A percentile compares a stretch with the other conserved stretches of the same genome.
These are phyloP conservation scores for Luperina testacea DNA, from an alignment of 2,888 invertebrate genomes.

Conservation along the genomic window DNA sequence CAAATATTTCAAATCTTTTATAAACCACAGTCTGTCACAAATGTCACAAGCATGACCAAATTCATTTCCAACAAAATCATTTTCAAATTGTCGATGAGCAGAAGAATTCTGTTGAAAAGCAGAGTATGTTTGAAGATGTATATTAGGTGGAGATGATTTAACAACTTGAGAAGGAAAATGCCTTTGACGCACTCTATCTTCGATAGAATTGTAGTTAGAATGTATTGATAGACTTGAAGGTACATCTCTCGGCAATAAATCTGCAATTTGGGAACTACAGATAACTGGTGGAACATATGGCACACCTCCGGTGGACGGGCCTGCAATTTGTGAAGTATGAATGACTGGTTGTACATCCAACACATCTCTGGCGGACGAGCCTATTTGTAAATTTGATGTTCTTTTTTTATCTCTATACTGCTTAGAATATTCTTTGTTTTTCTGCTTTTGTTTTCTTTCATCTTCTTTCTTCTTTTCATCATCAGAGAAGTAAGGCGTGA, in stretches of 20 bases:
- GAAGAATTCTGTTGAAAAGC: conserved; percentile 37
- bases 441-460: conserved; percentile 27
- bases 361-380: conserved; percentile 7
- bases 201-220: conserved; percentile 8
- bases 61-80: too few relatives aligned
- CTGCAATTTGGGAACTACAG: conserved; percentile 8
- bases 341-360: conserved; percentile 9
- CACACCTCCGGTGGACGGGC: conserved; percentile 8
- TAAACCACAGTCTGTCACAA: too few relatives aligned
- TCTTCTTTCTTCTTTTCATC: conserved; percentile 23
- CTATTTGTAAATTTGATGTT: conserved; percentile 38
- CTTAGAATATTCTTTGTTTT: conserved; percentile 39
- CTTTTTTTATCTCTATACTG: conserved; percentile 41
- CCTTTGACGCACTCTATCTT: conserved; percentile 10
- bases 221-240: conserved; percentile 5
- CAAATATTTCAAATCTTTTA: too few relatives aligned
- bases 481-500: conserved; percentile 53
- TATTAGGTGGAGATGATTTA: conserved; percentile 33
- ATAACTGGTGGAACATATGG: conserved; percentile 9
- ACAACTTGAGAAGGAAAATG: conserved; percentile 26
- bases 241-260: conserved; percentile 9
- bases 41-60: too few relatives aligned
- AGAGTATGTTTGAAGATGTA: conserved; percentile 41
- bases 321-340: conserved; percentile 14
- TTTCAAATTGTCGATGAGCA: too few relatives aligned